Base-by-base conservation (phyloP, 2,888 invertebrate genomes). In the Xanthia icteritia region DNA sequence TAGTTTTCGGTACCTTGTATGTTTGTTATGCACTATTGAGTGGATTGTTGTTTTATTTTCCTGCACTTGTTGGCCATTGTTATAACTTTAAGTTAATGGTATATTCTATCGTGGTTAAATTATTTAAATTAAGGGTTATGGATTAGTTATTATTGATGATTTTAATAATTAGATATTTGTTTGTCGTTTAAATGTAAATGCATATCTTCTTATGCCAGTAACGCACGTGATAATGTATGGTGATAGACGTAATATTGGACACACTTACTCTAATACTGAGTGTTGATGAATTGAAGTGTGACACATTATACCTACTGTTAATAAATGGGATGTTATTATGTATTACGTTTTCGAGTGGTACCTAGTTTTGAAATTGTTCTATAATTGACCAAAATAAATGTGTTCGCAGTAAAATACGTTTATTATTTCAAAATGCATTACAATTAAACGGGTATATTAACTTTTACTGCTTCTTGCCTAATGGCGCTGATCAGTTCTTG, bases 401-500 rank as follows among this genome's bases (percentile, higher is more conserved):
- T 96, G 96, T 96, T 96, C 96, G 94, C 90, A 96, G 94, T 94
- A 94, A 96, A 92, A 89, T 89, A 86, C 84, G 89, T 87, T 85
- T 81, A 86, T 86, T 88, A 87, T 86, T 83, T 88, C 77, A 83
- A 88, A 90, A 82, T 75, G 36, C 65, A 82, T 94, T 91, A 96
- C 67, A 94, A 81, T 94, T 91, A 96, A 61, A 94, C 94, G 79
- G 96, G 96, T 90, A 96, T 94, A 92, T 97, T 98, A 82, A 98
- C 97, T 94, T 98, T 98, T 3, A 98, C 98, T 81, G 98, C 98
- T 95, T 99, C 99, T 93, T 98, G 98, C 74, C 99, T 97, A 89
- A 99, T 99, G 61, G 98, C 98, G 92, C 98, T 98, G 88, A 99
- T 98, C 70, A 99, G 97, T 89, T 99, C 99, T 93, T 98, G 98